Evolutionary conservation across 2,113 vertebrate genomes (phyloP).

Genomic region (Alosa alosa): DNA sequence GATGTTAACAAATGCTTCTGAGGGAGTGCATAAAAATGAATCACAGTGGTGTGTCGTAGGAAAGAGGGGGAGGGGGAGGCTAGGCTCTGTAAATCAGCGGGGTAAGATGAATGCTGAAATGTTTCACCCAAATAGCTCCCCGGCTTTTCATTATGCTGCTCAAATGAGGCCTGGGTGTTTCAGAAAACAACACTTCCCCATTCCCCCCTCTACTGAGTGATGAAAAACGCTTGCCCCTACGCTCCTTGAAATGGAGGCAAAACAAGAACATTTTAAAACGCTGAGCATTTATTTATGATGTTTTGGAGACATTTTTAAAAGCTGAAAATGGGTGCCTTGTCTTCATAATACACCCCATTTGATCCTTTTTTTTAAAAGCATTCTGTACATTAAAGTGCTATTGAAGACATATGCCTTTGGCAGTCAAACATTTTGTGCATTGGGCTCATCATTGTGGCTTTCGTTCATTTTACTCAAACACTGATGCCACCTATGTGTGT

Average conservation of each 20-base stretch:
- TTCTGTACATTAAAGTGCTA: not conserved
- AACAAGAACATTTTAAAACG: not conserved
- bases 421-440: not conserved
- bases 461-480: not conserved
- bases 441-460: not conserved
- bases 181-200: constrained; percentile 51
- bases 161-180: constrained; percentile 53
- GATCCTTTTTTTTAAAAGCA: not conserved
- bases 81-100: constrained; percentile 41
- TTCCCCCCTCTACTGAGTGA: constrained; percentile 50
- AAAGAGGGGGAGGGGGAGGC: not conserved
- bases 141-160: constrained; percentile 54
- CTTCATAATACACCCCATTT: not conserved
- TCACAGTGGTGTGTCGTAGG: constrained; percentile 34
- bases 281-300: not conserved
- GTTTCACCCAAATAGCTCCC: constrained; percentile 55
- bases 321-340: not conserved
- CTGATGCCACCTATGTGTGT: not conserved
- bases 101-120: constrained; percentile 48
- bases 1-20: constrained; percentile 35
- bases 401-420: not conserved
- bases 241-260: not conserved
- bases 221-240: constrained; percentile 6
- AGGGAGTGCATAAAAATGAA: constrained; percentile 45
- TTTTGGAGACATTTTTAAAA: not conserved